Evolutionary conservation across 2,888 invertebrate species (phyloP).

Genomic region (Mythimna albipuncta): DNA sequence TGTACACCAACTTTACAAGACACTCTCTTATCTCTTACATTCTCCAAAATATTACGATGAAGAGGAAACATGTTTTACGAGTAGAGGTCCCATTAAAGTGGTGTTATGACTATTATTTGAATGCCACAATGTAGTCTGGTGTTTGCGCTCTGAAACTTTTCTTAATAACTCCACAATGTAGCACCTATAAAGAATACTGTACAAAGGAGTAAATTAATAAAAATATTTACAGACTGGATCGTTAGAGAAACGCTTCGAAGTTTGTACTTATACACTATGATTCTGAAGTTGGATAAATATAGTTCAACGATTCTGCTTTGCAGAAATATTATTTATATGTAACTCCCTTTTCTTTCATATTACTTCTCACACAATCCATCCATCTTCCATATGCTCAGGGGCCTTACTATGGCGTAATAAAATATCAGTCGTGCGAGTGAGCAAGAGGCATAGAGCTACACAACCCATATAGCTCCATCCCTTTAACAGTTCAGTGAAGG

Average conservation of each 20-base stretch:
- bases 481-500: too few relatives aligned
- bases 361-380: too few relatives aligned
- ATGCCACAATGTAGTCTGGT: constrained; percentile 61
- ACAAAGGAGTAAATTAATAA: constrained; percentile 29
- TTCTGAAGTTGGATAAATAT: not conserved
- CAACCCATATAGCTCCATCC: too few relatives aligned
- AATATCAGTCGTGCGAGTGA: too few relatives aligned
- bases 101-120: constrained; percentile 54
- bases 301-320: constrained; percentile 2
- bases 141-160: constrained; percentile 48
- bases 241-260: not conserved
- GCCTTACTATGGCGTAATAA: too few relatives aligned
- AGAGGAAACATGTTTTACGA: constrained; percentile 31
- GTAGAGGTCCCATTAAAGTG: constrained; percentile 49
- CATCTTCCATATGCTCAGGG: too few relatives aligned
- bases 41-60: constrained; percentile 17
- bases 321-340: not conserved
- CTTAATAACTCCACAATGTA: constrained; percentile 37
- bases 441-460: too few relatives aligned
- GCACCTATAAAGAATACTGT: constrained; percentile 9
- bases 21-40: not conserved
- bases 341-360: too few relatives aligned
- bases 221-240: constrained; percentile 12
- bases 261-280: constrained; percentile 26
- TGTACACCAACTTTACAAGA: constrained; percentile 28